Evolutionary conservation across 2,888 invertebrate genomes (phyloP).

Genomic region (Epistrophe eligans): DNA sequence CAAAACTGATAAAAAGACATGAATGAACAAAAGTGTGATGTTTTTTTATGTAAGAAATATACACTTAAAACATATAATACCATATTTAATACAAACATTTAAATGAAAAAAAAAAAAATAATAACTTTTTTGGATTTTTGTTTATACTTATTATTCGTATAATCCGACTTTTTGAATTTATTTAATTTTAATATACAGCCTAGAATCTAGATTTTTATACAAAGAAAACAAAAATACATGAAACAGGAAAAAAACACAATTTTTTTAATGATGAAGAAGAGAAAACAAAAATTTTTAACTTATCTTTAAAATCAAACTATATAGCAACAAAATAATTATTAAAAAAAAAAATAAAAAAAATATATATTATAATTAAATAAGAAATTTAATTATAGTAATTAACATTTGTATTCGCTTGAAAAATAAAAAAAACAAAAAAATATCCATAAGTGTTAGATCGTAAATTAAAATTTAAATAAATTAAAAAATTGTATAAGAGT

Average conservation of each 20-base stretch:
- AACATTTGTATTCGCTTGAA: conserved; percentile 71
- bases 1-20: conserved; percentile 48
- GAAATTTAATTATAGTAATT: conserved; percentile 55
- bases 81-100: conserved; percentile 36
- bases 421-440: conserved; percentile 33
- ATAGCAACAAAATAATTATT: conserved; percentile 34
- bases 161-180: conserved; percentile 31
- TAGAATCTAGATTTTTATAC: conserved; percentile 74
- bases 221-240: conserved; percentile 27
- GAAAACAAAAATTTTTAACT: neutral
- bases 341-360: conserved; percentile 8
- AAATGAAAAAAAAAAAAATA: conserved; percentile 17
- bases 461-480: conserved; percentile 35
- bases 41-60: conserved; percentile 60
- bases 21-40: conserved; percentile 61
- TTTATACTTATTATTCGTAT: conserved; percentile 17
- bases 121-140: conserved; percentile 38
- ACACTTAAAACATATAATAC: conserved; percentile 45
- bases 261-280: conserved; percentile 10
- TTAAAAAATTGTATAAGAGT: conserved; percentile 57
- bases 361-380: conserved; percentile 28
- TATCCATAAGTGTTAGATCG: conserved; percentile 67
- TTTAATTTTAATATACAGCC: conserved; percentile 48
- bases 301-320: conserved; percentile 47
- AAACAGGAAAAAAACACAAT: conserved; percentile 39